Conservation (phyloP, 2,113 vertebrate species). For the Nipponia nippon region DNA sequence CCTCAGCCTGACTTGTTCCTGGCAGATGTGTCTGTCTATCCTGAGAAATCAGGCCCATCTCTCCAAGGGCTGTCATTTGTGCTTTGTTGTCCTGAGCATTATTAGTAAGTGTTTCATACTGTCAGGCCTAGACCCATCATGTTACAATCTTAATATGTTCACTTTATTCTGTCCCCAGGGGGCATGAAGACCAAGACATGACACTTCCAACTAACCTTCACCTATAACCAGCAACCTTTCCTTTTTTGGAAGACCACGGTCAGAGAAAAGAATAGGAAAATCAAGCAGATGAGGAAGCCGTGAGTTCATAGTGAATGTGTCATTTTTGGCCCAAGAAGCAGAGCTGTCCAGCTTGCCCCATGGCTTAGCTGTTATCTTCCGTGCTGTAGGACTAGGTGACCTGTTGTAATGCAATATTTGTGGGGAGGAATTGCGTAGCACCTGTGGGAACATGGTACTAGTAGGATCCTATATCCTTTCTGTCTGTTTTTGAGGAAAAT, state of each 20-base stretch:
- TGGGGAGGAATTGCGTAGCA: background rate
- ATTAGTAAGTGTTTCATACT: background rate
- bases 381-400: background rate
- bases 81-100: background rate
- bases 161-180: background rate
- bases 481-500: background rate
- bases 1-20: background rate
- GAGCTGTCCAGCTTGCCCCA: background rate
- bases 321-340: background rate
- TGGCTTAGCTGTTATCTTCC: background rate
- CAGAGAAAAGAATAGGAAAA: background rate
- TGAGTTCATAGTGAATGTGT: background rate
- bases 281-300: background rate
- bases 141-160: background rate
- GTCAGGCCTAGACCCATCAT: background rate
- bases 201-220: background rate
- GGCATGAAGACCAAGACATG: background rate
- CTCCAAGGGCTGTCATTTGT: background rate
- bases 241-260: background rate
- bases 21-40: background rate
- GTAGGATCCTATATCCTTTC: background rate
- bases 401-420: background rate
- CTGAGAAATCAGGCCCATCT: background rate
- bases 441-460: background rate
- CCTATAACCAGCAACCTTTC: background rate